Percentiles rank a stretch among this genome's conserved stretches.
These are phyloP conservation scores for Solen grandis DNA, from an alignment of 1,140 invertebrate genomes.

Conservation along the genomic window DNA sequence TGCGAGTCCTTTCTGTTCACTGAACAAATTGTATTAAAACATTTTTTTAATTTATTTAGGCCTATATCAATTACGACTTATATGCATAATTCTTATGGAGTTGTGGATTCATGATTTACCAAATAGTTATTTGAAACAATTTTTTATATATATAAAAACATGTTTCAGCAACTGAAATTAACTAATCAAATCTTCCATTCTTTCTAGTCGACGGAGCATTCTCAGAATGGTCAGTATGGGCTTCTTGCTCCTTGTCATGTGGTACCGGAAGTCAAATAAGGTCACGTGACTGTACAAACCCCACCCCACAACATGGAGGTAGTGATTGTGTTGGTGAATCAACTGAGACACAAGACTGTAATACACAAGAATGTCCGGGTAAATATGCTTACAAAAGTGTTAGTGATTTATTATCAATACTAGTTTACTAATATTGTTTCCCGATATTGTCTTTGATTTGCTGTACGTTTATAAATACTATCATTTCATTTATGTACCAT, in stretches of 20 bases:
- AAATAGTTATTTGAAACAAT: not conserved
- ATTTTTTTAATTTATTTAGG: not conserved
- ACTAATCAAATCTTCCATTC: no score
- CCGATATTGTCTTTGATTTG: no score
- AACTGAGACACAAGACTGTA: slow-evolving; percentile 33
- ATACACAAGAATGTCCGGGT: slow-evolving; percentile 56
- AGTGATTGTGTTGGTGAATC: slow-evolving; percentile 40
- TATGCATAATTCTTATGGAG: no score
- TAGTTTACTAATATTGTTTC: no score
- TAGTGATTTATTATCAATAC: no score
- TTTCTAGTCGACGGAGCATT: slow-evolving; percentile 40
- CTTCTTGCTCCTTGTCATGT: slow-evolving; percentile 21
- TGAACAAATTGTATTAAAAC: no score
- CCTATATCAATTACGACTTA: not conserved
- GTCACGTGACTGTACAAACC: slow-evolving; percentile 50
- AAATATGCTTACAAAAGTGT: no score
- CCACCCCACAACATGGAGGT: slow-evolving; percentile 51
- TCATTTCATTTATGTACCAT: no score
- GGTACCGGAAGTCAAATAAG: slow-evolving; percentile 20
- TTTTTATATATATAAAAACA: not conserved
- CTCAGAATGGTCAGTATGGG: slow-evolving; percentile 10
- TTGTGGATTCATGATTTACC: not conserved
- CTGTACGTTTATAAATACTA: no score
- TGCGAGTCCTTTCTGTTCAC: no score
- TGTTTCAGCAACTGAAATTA: no score